Evolutionary conservation across 2,888 invertebrate genomes (phyloP), one percentile per base, ranked within the genome.

Genomic region (Amaurobius ferox): DNA sequence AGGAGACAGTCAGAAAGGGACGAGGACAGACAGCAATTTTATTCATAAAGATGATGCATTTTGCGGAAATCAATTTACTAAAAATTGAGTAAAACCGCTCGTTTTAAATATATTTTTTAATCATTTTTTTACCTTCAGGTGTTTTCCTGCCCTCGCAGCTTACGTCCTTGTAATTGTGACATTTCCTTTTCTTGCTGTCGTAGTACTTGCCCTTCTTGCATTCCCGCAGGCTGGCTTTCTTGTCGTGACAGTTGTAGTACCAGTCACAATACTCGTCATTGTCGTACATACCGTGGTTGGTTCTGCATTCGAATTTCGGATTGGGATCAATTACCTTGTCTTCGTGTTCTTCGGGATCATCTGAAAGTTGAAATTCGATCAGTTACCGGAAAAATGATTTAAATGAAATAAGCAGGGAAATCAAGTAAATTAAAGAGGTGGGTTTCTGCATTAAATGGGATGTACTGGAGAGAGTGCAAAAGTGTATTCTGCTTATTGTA

Each of bases 211-310:
- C 86, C 11, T 32, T 32, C 7, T 29, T 29, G 30, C 79, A 86
- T 39, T 86, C 64, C 6, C 74, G n/a, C 0, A 76, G 11, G 0
- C 71, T 39, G 1, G 76, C 23, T 32, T 40, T 29, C 1, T 30
- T 48, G 28, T 86, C 76, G 0, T 71, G 66, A 61, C 86, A 86
- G 40, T 76, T 70, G 40, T 86, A 86, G 55, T 74, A 86, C 86
- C 86, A 86, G 40, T 79, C 66, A 29, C 79, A 86, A 40, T 70
- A 76, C 0, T 66, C 26, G 0, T 66, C 64, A 7, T 79, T 35
- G 5, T 19, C 32, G 19, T n/a, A 55, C 3, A 32, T 74, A 7
- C 71, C 74, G 39, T 74, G 32, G 13, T n/a, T 35, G 1, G 5
- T 28, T 0, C 64, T 23, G 67, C 86, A 86, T 6, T 62, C 11